phyloP scores from a whole-genome alignment of 2,888 invertebrate genomes.

The Abrostola tripartita region DNA sequence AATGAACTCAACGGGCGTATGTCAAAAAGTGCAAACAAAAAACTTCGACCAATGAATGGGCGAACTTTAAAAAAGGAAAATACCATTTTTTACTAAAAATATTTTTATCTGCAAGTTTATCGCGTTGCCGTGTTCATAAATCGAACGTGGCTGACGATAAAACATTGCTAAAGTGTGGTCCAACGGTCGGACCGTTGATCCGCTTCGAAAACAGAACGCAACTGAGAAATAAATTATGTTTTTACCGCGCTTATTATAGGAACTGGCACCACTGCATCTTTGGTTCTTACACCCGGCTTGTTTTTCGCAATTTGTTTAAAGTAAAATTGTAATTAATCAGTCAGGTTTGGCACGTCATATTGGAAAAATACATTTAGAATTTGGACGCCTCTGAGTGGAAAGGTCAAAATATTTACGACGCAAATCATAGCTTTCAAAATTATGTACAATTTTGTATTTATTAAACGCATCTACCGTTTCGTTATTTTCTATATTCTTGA shows the following conservation, averaged over 20 bases:
- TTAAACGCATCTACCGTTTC: too few species aligned
- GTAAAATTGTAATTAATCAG: too few species aligned
- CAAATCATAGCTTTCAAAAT: too few species aligned
- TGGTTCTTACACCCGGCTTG: background rate
- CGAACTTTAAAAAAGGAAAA: conserved; percentile 1
- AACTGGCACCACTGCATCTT: background rate
- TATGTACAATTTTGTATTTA: too few species aligned
- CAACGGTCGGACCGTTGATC: conserved; percentile 27
- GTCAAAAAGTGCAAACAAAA: conserved; percentile 33
- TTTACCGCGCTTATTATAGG: conserved; percentile 3
- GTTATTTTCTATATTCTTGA: too few species aligned
- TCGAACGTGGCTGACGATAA: conserved; percentile 28
- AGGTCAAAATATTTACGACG: too few species aligned
- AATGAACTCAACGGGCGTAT: conserved; percentile 36
- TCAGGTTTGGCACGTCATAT: too few species aligned
- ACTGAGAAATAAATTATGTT: conserved; percentile 11
- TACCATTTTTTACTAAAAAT: conserved; percentile 3
- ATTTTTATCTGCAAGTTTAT: conserved; percentile 14
- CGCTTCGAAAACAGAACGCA: conserved; percentile 26
- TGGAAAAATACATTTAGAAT: too few species aligned
- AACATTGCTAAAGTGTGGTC: conserved; percentile 33
- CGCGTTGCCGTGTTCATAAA: conserved; percentile 43
- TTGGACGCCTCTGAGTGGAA: too few species aligned
- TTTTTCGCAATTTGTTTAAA: too few species aligned
- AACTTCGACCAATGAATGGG: background rate